phyloP scores from a whole-genome alignment of 2,888 invertebrate genomes.

The Plutella xylostella region DNA sequence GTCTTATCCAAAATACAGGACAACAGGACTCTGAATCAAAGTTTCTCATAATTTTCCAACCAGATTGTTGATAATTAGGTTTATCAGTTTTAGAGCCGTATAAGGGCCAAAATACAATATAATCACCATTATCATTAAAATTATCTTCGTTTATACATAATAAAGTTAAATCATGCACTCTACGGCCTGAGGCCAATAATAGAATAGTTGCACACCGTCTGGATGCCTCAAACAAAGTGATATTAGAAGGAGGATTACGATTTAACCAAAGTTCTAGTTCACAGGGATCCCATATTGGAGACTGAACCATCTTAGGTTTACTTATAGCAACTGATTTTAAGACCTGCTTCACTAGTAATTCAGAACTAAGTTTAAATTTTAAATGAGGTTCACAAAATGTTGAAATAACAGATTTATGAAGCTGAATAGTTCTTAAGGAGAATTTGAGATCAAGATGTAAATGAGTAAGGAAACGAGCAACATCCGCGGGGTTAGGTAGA shows the following conservation, averaged over 20 bases:
- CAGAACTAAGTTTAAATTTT: not conserved
- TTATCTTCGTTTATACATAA: not conserved
- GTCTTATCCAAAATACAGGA: too few species aligned
- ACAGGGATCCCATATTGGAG: not conserved
- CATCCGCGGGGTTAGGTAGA: too few species aligned
- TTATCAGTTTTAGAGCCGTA: too few species aligned
- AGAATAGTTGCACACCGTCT: not conserved
- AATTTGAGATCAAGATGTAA: too few species aligned
- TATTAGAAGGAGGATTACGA: not conserved
- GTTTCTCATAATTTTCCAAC: too few species aligned
- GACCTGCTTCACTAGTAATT: not conserved
- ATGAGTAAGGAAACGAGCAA: too few species aligned
- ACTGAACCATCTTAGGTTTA: not conserved
- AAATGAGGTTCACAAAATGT: too few species aligned
- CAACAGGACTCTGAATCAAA: too few species aligned
- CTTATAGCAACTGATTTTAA: not conserved
- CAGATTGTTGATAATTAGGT: too few species aligned
- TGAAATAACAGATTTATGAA: too few species aligned
- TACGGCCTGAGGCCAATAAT: not conserved
- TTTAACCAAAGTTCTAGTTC: not conserved
- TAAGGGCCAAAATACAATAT: too few species aligned
- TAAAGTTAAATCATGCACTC: not conserved
- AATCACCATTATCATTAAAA: not conserved
- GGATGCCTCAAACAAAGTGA: not conserved
- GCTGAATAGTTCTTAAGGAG: too few species aligned